A percentile compares a stretch with the other conserved stretches of the same genome.
phyloP scores from a whole-genome alignment of 2,888 invertebrate species.

The Mythimna ferrago region DNA sequence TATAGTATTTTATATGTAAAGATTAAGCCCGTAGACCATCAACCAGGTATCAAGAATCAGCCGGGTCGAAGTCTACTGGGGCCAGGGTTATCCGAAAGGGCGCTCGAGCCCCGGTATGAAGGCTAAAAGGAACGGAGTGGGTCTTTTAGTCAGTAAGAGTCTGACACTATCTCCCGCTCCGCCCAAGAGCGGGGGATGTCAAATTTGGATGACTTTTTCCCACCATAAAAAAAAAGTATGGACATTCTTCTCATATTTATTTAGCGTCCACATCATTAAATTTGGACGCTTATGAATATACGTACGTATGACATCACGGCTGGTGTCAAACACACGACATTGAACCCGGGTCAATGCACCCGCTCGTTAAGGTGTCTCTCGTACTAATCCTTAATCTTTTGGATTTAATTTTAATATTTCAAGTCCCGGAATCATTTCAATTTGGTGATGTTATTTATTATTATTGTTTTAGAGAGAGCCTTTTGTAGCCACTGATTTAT shows the following conservation, averaged over 20 bases:
- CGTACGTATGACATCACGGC: constrained; percentile 53
- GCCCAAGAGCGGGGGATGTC: too few species aligned
- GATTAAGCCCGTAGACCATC: too few species aligned
- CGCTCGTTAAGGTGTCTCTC: constrained; percentile 36
- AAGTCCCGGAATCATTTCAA: constrained; percentile 22
- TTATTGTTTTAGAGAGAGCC: neutral
- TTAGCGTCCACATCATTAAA: constrained; percentile 4
- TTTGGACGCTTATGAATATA: constrained; percentile 25
- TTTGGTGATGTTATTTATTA: constrained; percentile 5
- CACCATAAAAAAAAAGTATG: too few species aligned
- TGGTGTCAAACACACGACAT: constrained; percentile 60
- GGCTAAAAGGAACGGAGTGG: too few species aligned
- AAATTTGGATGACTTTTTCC: too few species aligned
- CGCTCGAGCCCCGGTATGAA: too few species aligned
- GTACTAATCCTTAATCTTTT: constrained; percentile 36
- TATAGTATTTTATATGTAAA: too few species aligned
- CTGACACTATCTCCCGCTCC: too few species aligned
- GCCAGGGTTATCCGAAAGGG: too few species aligned
- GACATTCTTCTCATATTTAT: constrained; percentile 11
- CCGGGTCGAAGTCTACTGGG: too few species aligned
- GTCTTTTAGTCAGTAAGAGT: too few species aligned
- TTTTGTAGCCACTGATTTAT: neutral
- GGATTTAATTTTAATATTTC: constrained; percentile 11
- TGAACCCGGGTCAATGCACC: constrained; percentile 58
- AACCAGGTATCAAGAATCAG: too few species aligned